These are phyloP conservation scores for Gibbula magus DNA, from an alignment of 2,888 invertebrate species.

Conservation along the genomic window DNA sequence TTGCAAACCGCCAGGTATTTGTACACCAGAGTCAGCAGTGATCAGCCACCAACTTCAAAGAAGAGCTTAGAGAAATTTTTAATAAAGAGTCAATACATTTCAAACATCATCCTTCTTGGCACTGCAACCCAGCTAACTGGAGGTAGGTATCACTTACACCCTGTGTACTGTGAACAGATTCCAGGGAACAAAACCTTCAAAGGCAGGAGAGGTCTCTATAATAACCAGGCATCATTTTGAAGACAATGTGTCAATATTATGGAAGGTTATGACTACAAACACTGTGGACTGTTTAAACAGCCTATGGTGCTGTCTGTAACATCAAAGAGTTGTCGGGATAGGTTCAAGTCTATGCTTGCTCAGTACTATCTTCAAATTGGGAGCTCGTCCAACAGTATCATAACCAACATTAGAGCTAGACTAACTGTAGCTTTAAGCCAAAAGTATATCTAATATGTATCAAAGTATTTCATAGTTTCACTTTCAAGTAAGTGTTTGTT, in stretches of 20 bases:
- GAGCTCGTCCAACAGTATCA: too few species aligned
- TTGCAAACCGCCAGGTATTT: too few species aligned
- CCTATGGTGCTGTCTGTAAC: background rate
- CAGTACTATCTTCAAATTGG: too few species aligned
- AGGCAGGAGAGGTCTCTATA: background rate
- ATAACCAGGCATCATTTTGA: background rate
- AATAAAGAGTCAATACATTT: background rate
- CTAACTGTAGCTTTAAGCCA: too few species aligned
- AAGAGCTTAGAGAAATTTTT: too few species aligned
- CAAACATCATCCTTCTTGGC: background rate
- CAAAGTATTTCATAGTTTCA: too few species aligned
- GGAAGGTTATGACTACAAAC: background rate
- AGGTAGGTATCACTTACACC: background rate
- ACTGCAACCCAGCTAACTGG: background rate
- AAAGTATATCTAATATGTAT: too few species aligned
- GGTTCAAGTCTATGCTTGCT: too few species aligned
- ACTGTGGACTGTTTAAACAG: background rate
- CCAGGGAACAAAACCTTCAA: background rate
- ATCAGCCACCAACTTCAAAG: too few species aligned
- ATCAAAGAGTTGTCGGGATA: background rate
- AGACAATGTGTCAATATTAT: constrained; percentile 5
- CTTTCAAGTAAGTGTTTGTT: too few species aligned
- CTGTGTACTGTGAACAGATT: background rate
- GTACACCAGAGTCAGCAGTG: too few species aligned
- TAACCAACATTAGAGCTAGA: too few species aligned